A percentile compares a stretch with the other conserved stretches of the same genome.
These are phyloP conservation scores for Laticauda laticaudata DNA, from an alignment of 2,113 vertebrate species.

Conservation along the genomic window DNA sequence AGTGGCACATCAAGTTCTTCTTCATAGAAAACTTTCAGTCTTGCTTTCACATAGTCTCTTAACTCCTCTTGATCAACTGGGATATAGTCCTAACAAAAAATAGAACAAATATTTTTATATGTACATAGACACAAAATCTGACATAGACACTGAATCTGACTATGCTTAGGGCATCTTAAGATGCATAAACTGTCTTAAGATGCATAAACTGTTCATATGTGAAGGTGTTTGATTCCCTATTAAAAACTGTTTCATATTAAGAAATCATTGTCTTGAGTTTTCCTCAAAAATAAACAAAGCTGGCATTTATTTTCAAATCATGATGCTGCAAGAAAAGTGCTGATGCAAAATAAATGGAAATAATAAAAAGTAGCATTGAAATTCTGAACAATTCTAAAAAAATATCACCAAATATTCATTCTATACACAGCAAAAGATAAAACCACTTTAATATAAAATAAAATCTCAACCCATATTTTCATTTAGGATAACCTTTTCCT, in stretches of 20 bases:
- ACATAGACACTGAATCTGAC: background rate
- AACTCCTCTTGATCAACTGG: slow-evolving; percentile 98
- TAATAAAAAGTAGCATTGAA: background rate
- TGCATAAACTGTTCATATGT: background rate
- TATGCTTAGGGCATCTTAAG: background rate
- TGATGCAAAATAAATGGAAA: background rate
- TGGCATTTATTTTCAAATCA: background rate
- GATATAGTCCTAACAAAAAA: slow-evolving; percentile 85
- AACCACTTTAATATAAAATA: background rate
- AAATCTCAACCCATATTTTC: background rate
- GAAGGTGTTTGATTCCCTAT: background rate
- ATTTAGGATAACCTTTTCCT: background rate
- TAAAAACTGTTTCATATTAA: background rate
- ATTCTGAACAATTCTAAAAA: background rate
- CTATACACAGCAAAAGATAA: background rate
- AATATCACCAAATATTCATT: background rate
- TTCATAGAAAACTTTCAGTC: slow-evolving; percentile 97
- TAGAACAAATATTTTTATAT: background rate
- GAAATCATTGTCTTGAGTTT: background rate
- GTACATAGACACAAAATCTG: background rate
- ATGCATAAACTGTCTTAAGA: background rate
- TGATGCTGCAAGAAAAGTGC: background rate
- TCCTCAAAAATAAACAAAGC: background rate
- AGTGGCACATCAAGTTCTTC: slow-evolving; percentile 96
- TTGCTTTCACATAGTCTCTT: slow-evolving; percentile 96